Evolutionary conservation across 2,113 vertebrate species (phyloP).

Genomic region (Heterotis niloticus): DNA sequence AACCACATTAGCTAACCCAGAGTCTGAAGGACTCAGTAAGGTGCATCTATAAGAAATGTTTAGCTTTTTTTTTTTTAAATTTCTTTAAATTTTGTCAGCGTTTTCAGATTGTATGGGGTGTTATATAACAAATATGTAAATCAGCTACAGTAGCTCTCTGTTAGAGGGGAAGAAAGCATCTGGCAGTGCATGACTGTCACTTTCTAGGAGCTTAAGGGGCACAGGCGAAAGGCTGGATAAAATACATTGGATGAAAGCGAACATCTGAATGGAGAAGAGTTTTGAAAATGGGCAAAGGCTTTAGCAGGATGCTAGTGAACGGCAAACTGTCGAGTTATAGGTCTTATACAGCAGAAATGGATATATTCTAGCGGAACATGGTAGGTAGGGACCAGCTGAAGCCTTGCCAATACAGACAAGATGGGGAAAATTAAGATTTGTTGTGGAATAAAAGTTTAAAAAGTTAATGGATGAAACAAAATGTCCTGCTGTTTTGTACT

Average conservation of each 20-base stretch:
- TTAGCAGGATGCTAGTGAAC: slow-evolving; percentile 22
- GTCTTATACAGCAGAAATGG: not conserved
- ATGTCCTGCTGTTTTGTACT: too few species aligned
- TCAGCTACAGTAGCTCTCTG: not conserved
- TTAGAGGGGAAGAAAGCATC: slow-evolving; percentile 7
- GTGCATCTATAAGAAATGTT: slow-evolving; percentile 1
- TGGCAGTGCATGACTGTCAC: not conserved
- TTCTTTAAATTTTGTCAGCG: not conserved
- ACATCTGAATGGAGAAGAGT: too few species aligned
- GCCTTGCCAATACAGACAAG: not conserved
- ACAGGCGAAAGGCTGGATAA: not conserved
- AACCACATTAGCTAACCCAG: too few species aligned
- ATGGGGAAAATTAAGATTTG: not conserved
- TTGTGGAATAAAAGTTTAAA: too few species aligned
- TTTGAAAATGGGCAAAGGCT: too few species aligned
- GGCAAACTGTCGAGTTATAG: slow-evolving; percentile 16
- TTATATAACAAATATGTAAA: slow-evolving; percentile 20
- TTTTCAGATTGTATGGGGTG: not conserved
- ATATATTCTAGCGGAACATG: not conserved
- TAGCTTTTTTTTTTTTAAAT: slow-evolving; percentile 12
- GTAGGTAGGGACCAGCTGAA: not conserved
- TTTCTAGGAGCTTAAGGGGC: not conserved
- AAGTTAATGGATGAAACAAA: too few species aligned
- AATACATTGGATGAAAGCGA: not conserved
- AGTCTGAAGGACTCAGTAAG: not conserved